Evolutionary conservation across 2,888 invertebrate genomes (phyloP).

Genomic region (Ischnus inquisitorius): DNA sequence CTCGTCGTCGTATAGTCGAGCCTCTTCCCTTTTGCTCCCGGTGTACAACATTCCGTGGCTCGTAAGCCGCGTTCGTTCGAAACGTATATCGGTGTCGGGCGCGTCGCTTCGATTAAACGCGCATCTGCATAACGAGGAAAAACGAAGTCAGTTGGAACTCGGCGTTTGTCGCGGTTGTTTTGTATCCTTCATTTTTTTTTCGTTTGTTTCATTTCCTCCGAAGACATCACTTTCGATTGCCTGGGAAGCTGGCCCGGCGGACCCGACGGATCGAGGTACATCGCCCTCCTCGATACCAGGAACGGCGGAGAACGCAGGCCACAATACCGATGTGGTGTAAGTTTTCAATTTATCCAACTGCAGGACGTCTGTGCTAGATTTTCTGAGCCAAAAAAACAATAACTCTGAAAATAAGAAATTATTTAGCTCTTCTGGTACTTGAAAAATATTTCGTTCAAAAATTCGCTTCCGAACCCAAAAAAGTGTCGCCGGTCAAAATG

Average conservation of each 20-base stretch:
- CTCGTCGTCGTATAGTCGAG: slow-evolving; percentile 8
- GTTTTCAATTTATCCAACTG: slow-evolving; percentile 73
- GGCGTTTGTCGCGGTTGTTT: slow-evolving; percentile 2
- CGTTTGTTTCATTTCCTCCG: slow-evolving; percentile 63
- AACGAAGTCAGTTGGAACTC: slow-evolving; percentile 41
- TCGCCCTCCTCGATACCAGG: slow-evolving; percentile 87
- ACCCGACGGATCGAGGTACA: slow-evolving; percentile 86
- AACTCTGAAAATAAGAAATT: too few relatives aligned
- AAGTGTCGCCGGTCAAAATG: too few relatives aligned
- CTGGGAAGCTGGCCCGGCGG: slow-evolving; percentile 88
- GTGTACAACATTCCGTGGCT: slow-evolving; percentile 35
- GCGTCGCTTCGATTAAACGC: slow-evolving; percentile 44
- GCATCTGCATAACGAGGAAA: slow-evolving; percentile 44
- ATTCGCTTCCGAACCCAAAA: too few relatives aligned
- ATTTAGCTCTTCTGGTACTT: too few relatives aligned
- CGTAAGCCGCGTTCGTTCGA: slow-evolving; percentile 31
- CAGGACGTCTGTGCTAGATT: too few relatives aligned
- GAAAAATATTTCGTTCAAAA: too few relatives aligned
- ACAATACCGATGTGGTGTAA: slow-evolving; percentile 88
- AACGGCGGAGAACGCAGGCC: slow-evolving; percentile 85
- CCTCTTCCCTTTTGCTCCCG: background rate
- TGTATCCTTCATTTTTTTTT: background rate
- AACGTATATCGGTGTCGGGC: slow-evolving; percentile 31
- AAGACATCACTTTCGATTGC: slow-evolving; percentile 88
- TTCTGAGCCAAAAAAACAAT: too few relatives aligned